A percentile compares a stretch with the other conserved stretches of the same genome.
phyloP scores from a whole-genome alignment of 1,140 invertebrate species.

The Cecropterus lyciades region DNA sequence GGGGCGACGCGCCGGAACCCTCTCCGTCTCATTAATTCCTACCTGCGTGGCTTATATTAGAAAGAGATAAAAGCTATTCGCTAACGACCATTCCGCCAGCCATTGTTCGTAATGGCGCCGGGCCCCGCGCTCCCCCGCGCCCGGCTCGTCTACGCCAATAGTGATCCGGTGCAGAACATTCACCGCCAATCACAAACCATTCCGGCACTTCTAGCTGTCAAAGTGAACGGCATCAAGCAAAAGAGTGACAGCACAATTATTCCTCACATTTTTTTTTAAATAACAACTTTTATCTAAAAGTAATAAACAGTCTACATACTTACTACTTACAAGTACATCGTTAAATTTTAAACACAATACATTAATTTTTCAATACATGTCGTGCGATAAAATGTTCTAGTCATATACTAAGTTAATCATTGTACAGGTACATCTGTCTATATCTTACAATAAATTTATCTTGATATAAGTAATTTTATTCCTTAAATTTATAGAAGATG shows the following conservation, averaged over 20 bases:
- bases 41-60: slow-evolving; percentile 80
- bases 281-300: neutral
- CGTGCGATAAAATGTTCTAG: too few species aligned
- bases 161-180: slow-evolving; percentile 81
- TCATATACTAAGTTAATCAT: too few species aligned
- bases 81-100: slow-evolving; percentile 76
- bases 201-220: slow-evolving; percentile 82
- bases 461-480: too few species aligned
- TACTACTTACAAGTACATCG: too few species aligned
- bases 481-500: too few species aligned
- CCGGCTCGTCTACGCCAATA: slow-evolving; percentile 79
- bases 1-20: slow-evolving; percentile 61
- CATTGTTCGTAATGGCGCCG: slow-evolving; percentile 80
- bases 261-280: neutral
- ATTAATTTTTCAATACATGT: too few species aligned
- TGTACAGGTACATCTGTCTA: too few species aligned
- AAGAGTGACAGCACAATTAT: slow-evolving; percentile 54
- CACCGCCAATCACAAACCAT: slow-evolving; percentile 83
- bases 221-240: slow-evolving; percentile 72
- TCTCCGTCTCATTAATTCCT: slow-evolving; percentile 82
- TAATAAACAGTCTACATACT: neutral
- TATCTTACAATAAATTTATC: too few species aligned
- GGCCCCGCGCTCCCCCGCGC: slow-evolving; percentile 69
- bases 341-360: too few species aligned
- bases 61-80: slow-evolving; percentile 83